phyloP scores from a whole-genome alignment of 2,888 invertebrate genomes.

The Pimpla rufipes region DNA sequence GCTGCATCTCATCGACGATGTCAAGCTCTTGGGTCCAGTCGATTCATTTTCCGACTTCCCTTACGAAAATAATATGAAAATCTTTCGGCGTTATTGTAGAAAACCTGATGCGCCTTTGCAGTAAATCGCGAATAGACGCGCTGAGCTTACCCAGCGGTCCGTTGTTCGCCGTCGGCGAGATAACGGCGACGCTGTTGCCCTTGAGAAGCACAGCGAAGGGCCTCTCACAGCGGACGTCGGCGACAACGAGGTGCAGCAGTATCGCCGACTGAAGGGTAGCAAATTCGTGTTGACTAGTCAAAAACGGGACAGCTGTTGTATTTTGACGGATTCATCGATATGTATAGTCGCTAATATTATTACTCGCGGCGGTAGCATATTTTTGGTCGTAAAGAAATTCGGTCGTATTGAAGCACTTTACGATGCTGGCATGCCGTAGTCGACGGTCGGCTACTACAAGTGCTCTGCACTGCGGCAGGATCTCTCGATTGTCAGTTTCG shows the following conservation, averaged over 20 bases:
- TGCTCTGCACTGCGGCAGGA: slow-evolving; percentile 23
- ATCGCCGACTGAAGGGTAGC: slow-evolving; percentile 2
- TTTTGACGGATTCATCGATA: slow-evolving; percentile 17
- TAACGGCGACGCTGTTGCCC: background rate
- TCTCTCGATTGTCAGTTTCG: slow-evolving; percentile 17
- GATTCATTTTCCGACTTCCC: background rate
- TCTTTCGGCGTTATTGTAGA: slow-evolving; percentile 39
- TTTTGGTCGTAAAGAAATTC: slow-evolving; percentile 32
- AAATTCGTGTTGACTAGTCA: background rate
- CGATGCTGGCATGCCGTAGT: slow-evolving; percentile 9
- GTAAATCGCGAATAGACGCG: slow-evolving; percentile 31
- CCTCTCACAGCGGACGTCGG: background rate
- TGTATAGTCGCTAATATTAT: slow-evolving; percentile 45
- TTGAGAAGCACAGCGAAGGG: slow-evolving; percentile 8
- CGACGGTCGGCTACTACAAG: slow-evolving; percentile 35
- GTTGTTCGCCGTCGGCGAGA: background rate
- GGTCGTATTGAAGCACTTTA: slow-evolving; percentile 29
- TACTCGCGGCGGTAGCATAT: background rate
- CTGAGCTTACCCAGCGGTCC: background rate
- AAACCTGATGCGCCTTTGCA: slow-evolving; percentile 38
- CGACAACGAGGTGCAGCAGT: slow-evolving; percentile 19
- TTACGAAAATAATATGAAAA: slow-evolving; percentile 54
- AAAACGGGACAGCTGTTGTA: slow-evolving; percentile 33
- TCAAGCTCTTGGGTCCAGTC: slow-evolving; percentile 30
- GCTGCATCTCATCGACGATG: slow-evolving; percentile 19